Base-by-base conservation (phyloP, 2,113 vertebrate species). In the Corvus moneduloides region DNA sequence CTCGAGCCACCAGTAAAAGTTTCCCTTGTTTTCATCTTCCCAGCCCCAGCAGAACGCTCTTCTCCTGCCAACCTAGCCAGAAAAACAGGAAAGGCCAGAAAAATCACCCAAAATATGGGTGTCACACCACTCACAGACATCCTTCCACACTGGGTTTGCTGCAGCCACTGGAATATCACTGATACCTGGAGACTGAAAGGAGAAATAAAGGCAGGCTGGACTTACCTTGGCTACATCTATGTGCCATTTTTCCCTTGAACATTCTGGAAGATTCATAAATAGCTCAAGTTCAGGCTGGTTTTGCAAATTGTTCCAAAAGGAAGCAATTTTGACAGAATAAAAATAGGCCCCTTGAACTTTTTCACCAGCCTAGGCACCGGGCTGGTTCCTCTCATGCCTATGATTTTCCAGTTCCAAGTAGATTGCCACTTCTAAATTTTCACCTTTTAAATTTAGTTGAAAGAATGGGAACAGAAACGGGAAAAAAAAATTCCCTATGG, bases 41-140 rank as follows among this genome's bases (percentile, higher is more conserved):
- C 37, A 61, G 84, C 37, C 44, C 21, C 66, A 64, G 89, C 44
- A 83, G 75, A 91, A 93, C 0, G 63, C 71, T 85, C n/a, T 28
- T 51, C 58, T 83, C 46, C 78, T 91, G 87, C 93, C 91, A 94
- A 44, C 9, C 26, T 7, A 33, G 52, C 49, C 71, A 71, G 91
- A 62, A 93, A 94, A 97, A 95, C 95, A 94, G 91, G 91, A 97
- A 96, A 95, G 46, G 72, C 13, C 58, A 64, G 74, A 35, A 69
- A 95, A 95, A 73, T 49, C 33, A 32, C 56, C 83, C 35, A 0
- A 35, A 90, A 84, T 67, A 24, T 12, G 72, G 64, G 73, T 41
- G 51, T 32, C 20, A 9, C 0, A 3, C 3, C 1, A 0, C 44
- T 56, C 19, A 8, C 33, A 43, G 51, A 37, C 71, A 49, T 11